Conservation (phyloP, 2,113 vertebrate genomes). For the Trogon melanurus region DNA sequence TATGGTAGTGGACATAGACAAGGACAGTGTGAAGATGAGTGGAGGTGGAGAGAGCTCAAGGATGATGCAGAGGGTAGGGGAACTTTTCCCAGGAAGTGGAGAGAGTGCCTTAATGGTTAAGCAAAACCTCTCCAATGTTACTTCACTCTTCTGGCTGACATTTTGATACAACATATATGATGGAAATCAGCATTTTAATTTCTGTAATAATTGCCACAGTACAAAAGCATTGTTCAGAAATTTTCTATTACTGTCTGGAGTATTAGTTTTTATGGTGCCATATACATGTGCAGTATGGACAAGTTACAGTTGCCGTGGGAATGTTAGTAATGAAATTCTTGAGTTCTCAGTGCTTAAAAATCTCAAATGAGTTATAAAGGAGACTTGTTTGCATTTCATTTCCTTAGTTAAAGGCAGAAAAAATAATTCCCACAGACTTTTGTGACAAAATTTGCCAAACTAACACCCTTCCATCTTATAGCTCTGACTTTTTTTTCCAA, state of each 20-base stretch:
- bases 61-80: neutral
- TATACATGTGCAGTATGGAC: neutral
- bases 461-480: neutral
- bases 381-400: conserved; percentile 47
- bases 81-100: neutral
- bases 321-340: conserved; percentile 54
- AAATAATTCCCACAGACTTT: neutral
- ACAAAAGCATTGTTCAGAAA: conserved; percentile 5
- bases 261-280: conserved; percentile 31
- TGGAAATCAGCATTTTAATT: conserved; percentile 17
- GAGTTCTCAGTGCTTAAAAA: conserved; percentile 36
- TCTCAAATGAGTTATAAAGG: conserved; percentile 49
- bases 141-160: conserved; percentile 5
- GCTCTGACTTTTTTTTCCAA: neutral
- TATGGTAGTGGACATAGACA: neutral
- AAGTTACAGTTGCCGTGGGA: conserved; percentile 58
- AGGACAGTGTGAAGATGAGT: neutral
- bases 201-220: neutral
- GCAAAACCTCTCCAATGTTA: neutral
- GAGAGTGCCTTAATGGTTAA: neutral
- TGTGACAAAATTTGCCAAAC: neutral
- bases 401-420: conserved; percentile 40
- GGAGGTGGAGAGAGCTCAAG: neutral
- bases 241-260: conserved; percentile 27
- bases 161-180: neutral